These are phyloP conservation scores for Suncus etruscus DNA, from an alignment of 2,113 vertebrate genomes.

Conservation along the genomic window DNA sequence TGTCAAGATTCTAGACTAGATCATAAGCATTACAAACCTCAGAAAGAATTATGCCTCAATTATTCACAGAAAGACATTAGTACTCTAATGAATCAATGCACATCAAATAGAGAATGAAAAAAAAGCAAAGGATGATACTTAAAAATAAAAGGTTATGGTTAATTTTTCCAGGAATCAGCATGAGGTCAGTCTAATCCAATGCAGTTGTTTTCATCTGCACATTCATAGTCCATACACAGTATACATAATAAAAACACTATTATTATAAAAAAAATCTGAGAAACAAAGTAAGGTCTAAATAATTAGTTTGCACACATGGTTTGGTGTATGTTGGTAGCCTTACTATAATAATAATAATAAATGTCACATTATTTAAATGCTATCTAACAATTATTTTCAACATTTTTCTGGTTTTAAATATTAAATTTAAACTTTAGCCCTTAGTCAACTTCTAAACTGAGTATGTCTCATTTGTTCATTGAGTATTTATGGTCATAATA, in stretches of 20 bases:
- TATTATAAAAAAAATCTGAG: not conserved
- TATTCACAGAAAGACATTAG: not conserved
- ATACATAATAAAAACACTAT: not conserved
- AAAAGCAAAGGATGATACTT: not conserved
- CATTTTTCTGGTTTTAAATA: not conserved
- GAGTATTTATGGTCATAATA: slow-evolving; percentile 24
- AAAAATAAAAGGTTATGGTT: not conserved
- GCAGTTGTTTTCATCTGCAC: not conserved
- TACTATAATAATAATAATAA: not conserved
- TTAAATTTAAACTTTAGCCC: not conserved
- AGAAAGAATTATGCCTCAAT: too few species aligned
- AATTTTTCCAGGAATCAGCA: not conserved
- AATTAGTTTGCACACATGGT: not conserved
- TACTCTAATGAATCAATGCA: not conserved
- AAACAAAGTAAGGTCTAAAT: not conserved
- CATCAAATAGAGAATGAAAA: not conserved
- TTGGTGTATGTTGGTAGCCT: not conserved
- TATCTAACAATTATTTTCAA: not conserved
- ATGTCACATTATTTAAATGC: not conserved
- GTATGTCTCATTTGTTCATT: slow-evolving; percentile 16
- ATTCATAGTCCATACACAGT: not conserved
- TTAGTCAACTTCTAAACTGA: not conserved
- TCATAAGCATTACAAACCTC: too few species aligned
- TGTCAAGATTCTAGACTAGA: too few species aligned
- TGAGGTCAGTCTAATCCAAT: not conserved